phyloP scores from a whole-genome alignment of 2,113 vertebrate genomes.

The Pollimyrus isidori region DNA sequence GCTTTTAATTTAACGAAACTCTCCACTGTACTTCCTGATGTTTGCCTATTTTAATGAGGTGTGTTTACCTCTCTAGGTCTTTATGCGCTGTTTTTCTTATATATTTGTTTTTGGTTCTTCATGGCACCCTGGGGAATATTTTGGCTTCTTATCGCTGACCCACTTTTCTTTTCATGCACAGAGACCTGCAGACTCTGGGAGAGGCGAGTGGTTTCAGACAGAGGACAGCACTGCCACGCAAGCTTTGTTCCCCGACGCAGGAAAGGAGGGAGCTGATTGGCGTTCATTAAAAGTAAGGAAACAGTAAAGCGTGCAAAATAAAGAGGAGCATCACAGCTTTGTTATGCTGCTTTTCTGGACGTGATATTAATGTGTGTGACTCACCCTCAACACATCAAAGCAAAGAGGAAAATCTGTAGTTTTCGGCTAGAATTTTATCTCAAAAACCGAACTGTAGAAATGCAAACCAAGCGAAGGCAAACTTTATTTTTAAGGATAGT shows the following conservation, averaged over 20 bases:
- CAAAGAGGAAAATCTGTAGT: not conserved
- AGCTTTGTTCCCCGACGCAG: not conserved
- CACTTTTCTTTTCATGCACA: not conserved
- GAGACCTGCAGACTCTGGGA: not conserved
- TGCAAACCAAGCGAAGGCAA: not conserved
- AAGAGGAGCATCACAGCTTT: not conserved
- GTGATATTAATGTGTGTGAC: not conserved
- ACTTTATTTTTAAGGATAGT: not conserved
- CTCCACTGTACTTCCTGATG: not conserved
- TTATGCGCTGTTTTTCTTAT: not conserved
- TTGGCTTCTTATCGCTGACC: not conserved
- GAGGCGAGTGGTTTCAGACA: not conserved
- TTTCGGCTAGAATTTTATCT: not conserved
- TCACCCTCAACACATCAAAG: not conserved
- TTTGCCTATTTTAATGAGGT: not conserved
- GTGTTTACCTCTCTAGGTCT: not conserved
- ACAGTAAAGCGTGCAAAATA: not conserved
- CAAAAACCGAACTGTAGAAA: not conserved
- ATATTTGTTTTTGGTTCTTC: not conserved
- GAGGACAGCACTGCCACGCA: not conserved
- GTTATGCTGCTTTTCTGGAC: not conserved
- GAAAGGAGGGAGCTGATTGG: not conserved
- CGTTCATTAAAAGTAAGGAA: not conserved
- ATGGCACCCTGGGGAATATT: not conserved
- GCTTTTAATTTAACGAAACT: not conserved